Conservation (phyloP, 2,113 vertebrate species). For the Psilopsiagon aurifrons region DNA sequence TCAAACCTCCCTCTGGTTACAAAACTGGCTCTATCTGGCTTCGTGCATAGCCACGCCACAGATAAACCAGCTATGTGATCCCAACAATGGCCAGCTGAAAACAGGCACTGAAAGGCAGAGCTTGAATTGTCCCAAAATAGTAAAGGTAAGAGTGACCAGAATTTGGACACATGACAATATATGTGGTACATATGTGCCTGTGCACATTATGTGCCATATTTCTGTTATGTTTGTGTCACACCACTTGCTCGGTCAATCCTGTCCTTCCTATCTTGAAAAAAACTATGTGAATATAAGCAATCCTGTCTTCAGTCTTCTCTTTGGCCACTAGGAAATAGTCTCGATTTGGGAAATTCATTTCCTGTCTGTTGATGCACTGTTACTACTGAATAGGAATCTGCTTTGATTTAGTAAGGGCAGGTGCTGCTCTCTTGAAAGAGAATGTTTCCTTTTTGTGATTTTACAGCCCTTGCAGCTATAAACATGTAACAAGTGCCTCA, state of each 20-base stretch:
- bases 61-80: neutral
- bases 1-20: neutral
- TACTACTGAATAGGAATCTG: neutral
- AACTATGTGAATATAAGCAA: neutral
- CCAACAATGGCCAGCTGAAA: neutral
- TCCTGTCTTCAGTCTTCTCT: neutral
- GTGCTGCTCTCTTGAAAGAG: neutral
- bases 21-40: neutral
- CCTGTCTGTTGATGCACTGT: neutral
- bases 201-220: neutral
- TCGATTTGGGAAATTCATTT: neutral
- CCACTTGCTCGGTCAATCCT: neutral
- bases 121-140: neutral
- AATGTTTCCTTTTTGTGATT: neutral
- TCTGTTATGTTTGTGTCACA: neutral
- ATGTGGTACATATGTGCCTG: too few species aligned
- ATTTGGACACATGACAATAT: fast-evolving
- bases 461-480: neutral
- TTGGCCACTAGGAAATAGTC: neutral
- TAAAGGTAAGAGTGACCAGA: neutral
- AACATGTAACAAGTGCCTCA: neutral
- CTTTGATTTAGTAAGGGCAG: neutral
- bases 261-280: neutral
- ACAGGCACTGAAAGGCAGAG: neutral
- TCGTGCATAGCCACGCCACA: neutral